Percentiles rank a stretch among this genome's conserved stretches.
phyloP scores from a whole-genome alignment of 1,140 invertebrate species.

The Zophobas atratus region DNA sequence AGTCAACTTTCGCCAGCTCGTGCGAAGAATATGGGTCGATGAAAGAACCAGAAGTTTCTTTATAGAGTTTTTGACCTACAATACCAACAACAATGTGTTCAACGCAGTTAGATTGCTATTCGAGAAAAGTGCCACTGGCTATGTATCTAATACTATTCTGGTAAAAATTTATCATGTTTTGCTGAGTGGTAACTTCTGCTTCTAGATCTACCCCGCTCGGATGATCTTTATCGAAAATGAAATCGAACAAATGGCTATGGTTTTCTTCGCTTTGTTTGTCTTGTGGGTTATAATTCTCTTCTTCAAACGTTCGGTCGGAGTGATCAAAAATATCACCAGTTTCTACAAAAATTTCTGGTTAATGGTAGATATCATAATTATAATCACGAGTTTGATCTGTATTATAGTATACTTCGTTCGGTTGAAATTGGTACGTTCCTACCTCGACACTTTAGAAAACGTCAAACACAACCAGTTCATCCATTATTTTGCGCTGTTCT shows the following conservation, averaged over 20 bases:
- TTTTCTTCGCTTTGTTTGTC: slow-evolving; percentile 18
- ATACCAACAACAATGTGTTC: slow-evolving; percentile 57
- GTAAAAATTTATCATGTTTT: slow-evolving; percentile 26
- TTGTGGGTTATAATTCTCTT: slow-evolving; percentile 16
- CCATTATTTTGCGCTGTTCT: slow-evolving; percentile 57
- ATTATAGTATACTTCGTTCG: slow-evolving; percentile 26
- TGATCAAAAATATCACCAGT: slow-evolving; percentile 5
- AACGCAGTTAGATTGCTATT: slow-evolving; percentile 54
- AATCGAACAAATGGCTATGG: neutral
- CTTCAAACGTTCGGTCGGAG: slow-evolving; percentile 4
- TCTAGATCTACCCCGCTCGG: neutral
- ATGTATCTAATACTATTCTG: slow-evolving; percentile 36
- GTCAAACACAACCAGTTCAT: slow-evolving; percentile 57
- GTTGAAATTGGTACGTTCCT: slow-evolving; percentile 16
- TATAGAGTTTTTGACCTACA: slow-evolving; percentile 57
- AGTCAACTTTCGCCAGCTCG: slow-evolving; percentile 52
- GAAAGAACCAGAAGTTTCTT: slow-evolving; percentile 52
- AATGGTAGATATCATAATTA: slow-evolving; percentile 45
- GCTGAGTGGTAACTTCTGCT: neutral
- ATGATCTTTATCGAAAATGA: slow-evolving; percentile 21
- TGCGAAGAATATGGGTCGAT: slow-evolving; percentile 56
- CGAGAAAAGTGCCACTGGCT: slow-evolving; percentile 55
- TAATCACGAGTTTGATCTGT: slow-evolving; percentile 33
- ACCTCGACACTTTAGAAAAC: slow-evolving; percentile 41
- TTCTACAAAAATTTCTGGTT: slow-evolving; percentile 43